These are phyloP conservation scores for Leptestheria dahalacensis DNA, from an alignment of 1,140 invertebrate species.

Conservation along the genomic window DNA sequence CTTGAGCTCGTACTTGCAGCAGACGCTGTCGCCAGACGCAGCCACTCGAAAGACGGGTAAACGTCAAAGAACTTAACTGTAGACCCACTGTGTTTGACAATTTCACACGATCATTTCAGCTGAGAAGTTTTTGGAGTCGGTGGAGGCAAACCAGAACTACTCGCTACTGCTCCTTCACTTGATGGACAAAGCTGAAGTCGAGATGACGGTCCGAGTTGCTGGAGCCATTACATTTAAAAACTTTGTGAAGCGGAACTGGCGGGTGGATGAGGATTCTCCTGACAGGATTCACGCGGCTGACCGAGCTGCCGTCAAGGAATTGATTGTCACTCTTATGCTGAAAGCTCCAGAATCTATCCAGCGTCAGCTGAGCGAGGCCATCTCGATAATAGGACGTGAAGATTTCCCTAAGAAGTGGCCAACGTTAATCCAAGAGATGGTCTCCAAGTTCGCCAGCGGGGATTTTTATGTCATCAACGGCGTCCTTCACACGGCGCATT, in stretches of 20 bases:
- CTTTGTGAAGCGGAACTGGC: slow-evolving; percentile 90
- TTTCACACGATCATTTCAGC: slow-evolving; percentile 39
- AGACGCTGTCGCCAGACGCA: slow-evolving; percentile 73
- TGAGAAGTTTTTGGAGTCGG: slow-evolving; percentile 79
- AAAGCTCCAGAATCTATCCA: slow-evolving; percentile 77
- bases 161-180: slow-evolving; percentile 68
- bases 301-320: slow-evolving; percentile 58
- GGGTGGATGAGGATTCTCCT: slow-evolving; percentile 50
- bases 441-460: slow-evolving; percentile 73
- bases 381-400: slow-evolving; percentile 82
- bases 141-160: slow-evolving; percentile 84
- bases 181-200: slow-evolving; percentile 58
- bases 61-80: slow-evolving; percentile 13
- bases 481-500: slow-evolving; percentile 84
- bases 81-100: neutral
- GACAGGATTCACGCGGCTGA: slow-evolving; percentile 70
- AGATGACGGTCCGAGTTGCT: slow-evolving; percentile 66
- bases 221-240: slow-evolving; percentile 93
- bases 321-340: slow-evolving; percentile 85
- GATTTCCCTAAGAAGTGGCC: slow-evolving; percentile 95
- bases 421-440: slow-evolving; percentile 72
- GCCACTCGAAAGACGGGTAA: slow-evolving; percentile 66
- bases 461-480: slow-evolving; percentile 94
- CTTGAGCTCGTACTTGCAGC: slow-evolving; percentile 64
- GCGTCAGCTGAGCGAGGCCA: slow-evolving; percentile 87